Conservation (phyloP, 2,113 vertebrate genomes). For the Pan troglodytes region DNA sequence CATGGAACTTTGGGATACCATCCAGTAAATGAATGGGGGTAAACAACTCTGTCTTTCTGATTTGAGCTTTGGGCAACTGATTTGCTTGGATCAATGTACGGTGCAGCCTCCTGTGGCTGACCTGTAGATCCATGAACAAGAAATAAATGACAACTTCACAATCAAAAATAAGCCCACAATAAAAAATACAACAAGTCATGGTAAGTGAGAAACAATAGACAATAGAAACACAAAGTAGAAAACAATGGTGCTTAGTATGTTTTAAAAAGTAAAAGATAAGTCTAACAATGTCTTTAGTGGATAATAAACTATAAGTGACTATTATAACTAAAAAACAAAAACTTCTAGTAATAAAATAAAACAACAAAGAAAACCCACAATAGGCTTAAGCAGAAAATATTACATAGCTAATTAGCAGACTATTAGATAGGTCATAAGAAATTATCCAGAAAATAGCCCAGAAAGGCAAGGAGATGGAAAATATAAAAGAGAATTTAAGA, state of each 20-base stretch:
- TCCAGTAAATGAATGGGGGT: not conserved
- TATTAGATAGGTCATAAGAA: not conserved
- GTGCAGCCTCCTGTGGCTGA: not conserved
- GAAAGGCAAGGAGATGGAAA: too few relatives aligned
- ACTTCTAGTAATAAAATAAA: not conserved
- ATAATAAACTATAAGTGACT: not conserved
- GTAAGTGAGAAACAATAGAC: not conserved
- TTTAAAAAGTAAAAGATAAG: not conserved
- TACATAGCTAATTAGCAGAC: not conserved
- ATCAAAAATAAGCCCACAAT: not conserved
- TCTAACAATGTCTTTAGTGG: not conserved
- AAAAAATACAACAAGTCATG: not conserved
- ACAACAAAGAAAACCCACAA: not conserved
- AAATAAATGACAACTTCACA: not conserved
- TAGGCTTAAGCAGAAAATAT: not conserved
- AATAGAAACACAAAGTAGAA: not conserved
- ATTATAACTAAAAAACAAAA: not conserved
- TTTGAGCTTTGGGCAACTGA: not conserved
- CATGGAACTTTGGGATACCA: not conserved
- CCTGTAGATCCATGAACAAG: not conserved
- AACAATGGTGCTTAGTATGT: not conserved
- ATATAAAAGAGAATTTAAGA: too few relatives aligned
- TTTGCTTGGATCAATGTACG: not conserved
- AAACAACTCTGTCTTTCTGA: not conserved
- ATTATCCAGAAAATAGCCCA: not conserved